phyloP scores from a whole-genome alignment of 2,888 invertebrate species.

The Tiliacea citrago region DNA sequence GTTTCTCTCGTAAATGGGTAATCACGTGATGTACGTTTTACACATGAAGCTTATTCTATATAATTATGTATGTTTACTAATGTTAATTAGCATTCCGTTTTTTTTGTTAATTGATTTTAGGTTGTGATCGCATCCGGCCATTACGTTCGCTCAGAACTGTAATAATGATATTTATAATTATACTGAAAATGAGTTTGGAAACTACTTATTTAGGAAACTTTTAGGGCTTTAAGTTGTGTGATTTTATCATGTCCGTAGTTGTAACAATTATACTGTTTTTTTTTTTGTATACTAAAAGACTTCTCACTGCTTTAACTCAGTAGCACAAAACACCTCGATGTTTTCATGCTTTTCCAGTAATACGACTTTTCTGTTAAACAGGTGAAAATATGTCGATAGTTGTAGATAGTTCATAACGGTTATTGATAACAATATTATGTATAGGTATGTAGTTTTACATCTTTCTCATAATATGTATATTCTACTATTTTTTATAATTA shows the following conservation, averaged over 20 bases:
- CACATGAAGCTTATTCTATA: constrained; percentile 34
- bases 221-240: constrained; percentile 28
- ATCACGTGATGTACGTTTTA: constrained; percentile 56
- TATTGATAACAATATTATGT: constrained; percentile 31
- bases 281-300: background rate
- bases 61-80: constrained; percentile 53
- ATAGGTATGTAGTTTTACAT: constrained; percentile 41
- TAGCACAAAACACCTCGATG: constrained; percentile 47
- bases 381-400: constrained; percentile 33
- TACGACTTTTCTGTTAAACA: constrained; percentile 47
- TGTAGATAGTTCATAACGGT: constrained; percentile 44
- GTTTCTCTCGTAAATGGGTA: constrained; percentile 46
- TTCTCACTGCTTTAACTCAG: constrained; percentile 23
- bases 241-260: constrained; percentile 20
- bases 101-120: constrained; percentile 65
- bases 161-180: constrained; percentile 39
- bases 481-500: constrained; percentile 60
- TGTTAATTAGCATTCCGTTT: constrained; percentile 54
- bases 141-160: constrained; percentile 53
- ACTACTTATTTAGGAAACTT: constrained; percentile 12
- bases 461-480: constrained; percentile 43
- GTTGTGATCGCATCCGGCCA: constrained; percentile 81
- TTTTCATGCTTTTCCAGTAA: constrained; percentile 4
- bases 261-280: constrained; percentile 25
- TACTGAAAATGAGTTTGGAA: constrained; percentile 15